Base-by-base conservation (phyloP, 2,888 invertebrate genomes). In the Piscicola geometra region DNA sequence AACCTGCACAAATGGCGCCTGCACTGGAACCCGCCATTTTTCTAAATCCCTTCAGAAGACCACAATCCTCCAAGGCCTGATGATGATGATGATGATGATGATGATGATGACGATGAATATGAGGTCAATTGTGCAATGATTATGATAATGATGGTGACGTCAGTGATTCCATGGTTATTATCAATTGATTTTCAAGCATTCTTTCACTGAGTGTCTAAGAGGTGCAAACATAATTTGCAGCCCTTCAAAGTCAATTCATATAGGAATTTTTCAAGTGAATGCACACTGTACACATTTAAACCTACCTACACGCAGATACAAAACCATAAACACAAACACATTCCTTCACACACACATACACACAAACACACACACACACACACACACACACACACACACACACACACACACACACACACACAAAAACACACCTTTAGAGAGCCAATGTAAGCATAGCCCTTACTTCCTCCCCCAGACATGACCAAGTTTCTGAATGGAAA, bases 391-490 rank as follows among this genome's bases (percentile, higher is more conserved):
- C 71, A 60, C 76, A 75, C 64, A 76, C 72, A 76, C 50, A 60
- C 30, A 50, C 32, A 74, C 41, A 71, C 47, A 66, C 28, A n/a
- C n/a, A n/a, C n/a, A n/a, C n/a, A n/a, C n/a, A n/a, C n/a, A n/a
- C n/a, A n/a, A n/a, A n/a, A n/a, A n/a, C n/a, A n/a, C n/a, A 79
- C 79, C 79, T 79, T 78, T n/a, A 79, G 70, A 28, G 79, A 73
- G 12, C 79, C 79, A 18, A 79, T 77, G 76, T 75, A 79, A 2
- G 79, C 78, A 71, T 79, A 79, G 3, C 79, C 79, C 66, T 79
- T 79, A 36, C 75, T 76, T 21, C 79, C 79, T 0, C 79, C 79
- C n/a, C 79, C 79, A 1, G 79, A 79, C 77, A 79, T 77, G 68
- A 76, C 77, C 3, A 79, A 35, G 36, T 79, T 79, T 68, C 76